Evolutionary conservation across 2,113 vertebrate genomes (phyloP).

Genomic region (Caranx melampygus): DNA sequence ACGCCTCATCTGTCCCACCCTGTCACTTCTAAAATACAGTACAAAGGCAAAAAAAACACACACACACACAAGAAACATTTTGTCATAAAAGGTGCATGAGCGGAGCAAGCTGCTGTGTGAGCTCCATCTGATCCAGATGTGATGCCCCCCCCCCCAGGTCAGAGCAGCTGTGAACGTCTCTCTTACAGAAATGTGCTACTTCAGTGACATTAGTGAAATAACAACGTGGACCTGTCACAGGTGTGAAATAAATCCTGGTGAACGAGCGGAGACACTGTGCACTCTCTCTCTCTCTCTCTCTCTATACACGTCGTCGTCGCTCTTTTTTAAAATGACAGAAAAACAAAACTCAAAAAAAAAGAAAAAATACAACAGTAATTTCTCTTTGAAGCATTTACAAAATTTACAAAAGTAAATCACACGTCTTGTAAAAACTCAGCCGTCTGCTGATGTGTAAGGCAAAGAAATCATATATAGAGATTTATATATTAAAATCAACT

Average conservation of each 20-base stretch:
- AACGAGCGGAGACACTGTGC: constrained; percentile 44
- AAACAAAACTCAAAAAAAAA: constrained; percentile 35
- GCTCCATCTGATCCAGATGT: constrained; percentile 15
- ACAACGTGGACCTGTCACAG: constrained; percentile 16
- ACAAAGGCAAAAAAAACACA: constrained; percentile 31
- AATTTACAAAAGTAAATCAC: constrained; percentile 83
- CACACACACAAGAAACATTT: constrained; percentile 18
- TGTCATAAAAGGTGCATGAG: constrained; percentile 8
- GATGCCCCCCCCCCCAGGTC: constrained; percentile 3
- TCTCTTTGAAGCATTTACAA: constrained; percentile 82
- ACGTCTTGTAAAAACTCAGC: constrained; percentile 81
- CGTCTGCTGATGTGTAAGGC: constrained; percentile 79
- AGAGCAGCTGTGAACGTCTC: constrained; percentile 18
- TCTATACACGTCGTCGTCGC: constrained; percentile 32
- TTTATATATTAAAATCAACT: constrained; percentile 71
- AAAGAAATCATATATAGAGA: constrained; percentile 66
- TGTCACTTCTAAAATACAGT: constrained; percentile 53
- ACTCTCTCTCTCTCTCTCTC: constrained; percentile 52
- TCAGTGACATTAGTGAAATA: constrained; percentile 33
- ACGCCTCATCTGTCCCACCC: constrained; percentile 39
- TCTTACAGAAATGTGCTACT: constrained; percentile 26
- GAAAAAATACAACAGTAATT: constrained; percentile 68
- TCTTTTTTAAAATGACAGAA: constrained; percentile 55
- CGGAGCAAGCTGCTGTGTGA: background rate
- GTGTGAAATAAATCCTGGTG: constrained; percentile 14